Evolutionary conservation across 2,113 vertebrate genomes (phyloP).

Genomic region (Manacus vitellinus): DNA sequence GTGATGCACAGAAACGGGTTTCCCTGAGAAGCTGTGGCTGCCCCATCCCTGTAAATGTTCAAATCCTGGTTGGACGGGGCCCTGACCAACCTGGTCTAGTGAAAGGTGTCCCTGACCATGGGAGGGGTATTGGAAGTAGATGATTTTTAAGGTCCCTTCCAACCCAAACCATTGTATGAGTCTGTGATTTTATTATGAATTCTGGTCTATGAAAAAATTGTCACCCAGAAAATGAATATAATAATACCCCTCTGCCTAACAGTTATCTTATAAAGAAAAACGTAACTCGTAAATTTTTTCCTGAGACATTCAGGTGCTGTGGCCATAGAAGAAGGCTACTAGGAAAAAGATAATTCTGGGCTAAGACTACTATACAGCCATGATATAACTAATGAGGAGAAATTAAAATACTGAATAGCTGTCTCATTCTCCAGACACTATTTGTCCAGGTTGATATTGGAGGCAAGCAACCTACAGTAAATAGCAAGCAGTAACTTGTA

Average conservation of each 20-base stretch:
- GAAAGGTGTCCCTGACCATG: background rate
- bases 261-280: background rate
- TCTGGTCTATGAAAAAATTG: background rate
- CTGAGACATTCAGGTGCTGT: background rate
- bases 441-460: background rate
- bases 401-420: background rate
- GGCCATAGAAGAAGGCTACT: background rate
- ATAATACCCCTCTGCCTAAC: background rate
- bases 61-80: background rate
- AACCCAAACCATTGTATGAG: background rate
- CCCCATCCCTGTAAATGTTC: background rate
- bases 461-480: background rate
- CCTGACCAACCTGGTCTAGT: background rate
- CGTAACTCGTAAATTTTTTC: background rate
- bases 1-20: background rate
- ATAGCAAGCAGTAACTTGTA: background rate
- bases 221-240: background rate
- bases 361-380: background rate
- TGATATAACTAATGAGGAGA: background rate
- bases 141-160: background rate
- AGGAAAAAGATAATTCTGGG: background rate
- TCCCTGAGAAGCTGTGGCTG: background rate
- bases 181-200: background rate
- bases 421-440: background rate
- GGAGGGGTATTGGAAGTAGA: background rate